Base-by-base conservation (phyloP, 2,113 vertebrate genomes). In the Sciurus niger region DNA sequence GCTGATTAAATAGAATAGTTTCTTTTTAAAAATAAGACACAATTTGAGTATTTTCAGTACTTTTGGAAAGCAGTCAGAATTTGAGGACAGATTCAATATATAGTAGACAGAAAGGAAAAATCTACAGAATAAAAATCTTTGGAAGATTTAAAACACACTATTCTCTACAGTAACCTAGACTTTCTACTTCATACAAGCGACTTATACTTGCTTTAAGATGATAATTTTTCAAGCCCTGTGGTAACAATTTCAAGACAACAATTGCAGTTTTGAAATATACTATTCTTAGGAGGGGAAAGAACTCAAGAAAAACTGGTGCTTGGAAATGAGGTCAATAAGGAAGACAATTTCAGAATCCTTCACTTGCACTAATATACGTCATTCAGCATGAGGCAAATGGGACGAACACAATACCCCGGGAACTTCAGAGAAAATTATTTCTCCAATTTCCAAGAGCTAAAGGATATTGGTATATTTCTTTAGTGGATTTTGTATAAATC, bases 241-340 rank as follows among this genome's bases (percentile, higher is more conserved):
- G 93, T 95, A 96, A 89, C 70, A 96, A 95, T 97, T 96, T 95
- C 30, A 89, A 93, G 86, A 96, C 76, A 96, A 97, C 85, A 97
- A 94, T 96, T 90, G 79, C 48, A 46, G 84, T 95, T 94, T 96
- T 97, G 94, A 96, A 96, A 95, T 95, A 96, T 37, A 68, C 51
- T 94, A 80, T 95, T 93, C 77, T 93, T 94, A 37, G 76, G 40
- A 95, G 37, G 32, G 84, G 84, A 90, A 95, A 94, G 93, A 76
- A 90, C 18, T 88, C 51, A 40, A 90, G 68, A 83, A 95, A 93
- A 93, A 84, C 8, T 60, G 68, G 93, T 94, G 72, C 74, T 96
- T 95, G 95, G 95, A 97, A 97, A 97, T 93, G 91, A 97, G 78
- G 93, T 96, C 93, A 97, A 84, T 97, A 97, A 96, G 89, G 60